These are phyloP conservation scores for Eurytoma californica DNA, from an alignment of 2,888 invertebrate genomes.

Conservation along the genomic window DNA sequence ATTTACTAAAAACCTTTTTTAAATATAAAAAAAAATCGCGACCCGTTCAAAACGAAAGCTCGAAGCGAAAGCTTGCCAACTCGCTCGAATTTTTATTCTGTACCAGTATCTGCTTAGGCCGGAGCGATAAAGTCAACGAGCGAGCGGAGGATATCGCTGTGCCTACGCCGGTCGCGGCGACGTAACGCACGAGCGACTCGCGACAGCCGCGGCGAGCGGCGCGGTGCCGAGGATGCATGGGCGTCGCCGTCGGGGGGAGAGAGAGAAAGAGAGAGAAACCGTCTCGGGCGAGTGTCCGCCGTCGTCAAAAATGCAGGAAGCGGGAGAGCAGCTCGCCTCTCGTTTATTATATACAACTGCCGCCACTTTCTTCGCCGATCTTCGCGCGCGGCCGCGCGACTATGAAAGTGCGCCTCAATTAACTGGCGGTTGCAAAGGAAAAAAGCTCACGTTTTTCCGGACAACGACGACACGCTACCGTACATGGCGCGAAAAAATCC, in stretches of 20 bases:
- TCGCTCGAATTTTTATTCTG: background rate
- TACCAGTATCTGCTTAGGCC: no score
- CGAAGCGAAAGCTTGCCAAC: background rate
- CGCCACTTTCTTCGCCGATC: conserved; percentile 47
- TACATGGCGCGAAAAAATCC: conserved; percentile 15
- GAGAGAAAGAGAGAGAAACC: background rate
- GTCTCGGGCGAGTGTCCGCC: conserved; percentile 56
- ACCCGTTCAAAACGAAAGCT: background rate
- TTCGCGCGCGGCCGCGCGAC: background rate
- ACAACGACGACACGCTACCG: background rate
- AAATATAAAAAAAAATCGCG: no score
- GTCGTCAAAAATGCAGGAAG: conserved; percentile 71
- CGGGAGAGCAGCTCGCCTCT: conserved; percentile 58
- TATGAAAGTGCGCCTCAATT: conserved; percentile 37
- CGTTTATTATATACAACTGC: conserved; percentile 59
- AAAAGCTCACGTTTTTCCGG: conserved; percentile 28
- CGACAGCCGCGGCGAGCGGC: conserved; percentile 23
- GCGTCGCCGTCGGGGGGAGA: conserved; percentile 57
- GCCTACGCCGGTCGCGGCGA: conserved; percentile 47
- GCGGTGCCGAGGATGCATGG: conserved; percentile 63
- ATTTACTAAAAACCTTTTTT: no score
- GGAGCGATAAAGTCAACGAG: background rate
- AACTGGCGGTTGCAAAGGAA: background rate
- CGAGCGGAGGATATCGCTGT: background rate
- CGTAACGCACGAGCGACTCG: conserved; percentile 52